A percentile compares a stretch with the other conserved stretches of the same genome.
These are phyloP conservation scores for Antheraea assamensis DNA, from an alignment of 2,888 invertebrate genomes.

Conservation along the genomic window DNA sequence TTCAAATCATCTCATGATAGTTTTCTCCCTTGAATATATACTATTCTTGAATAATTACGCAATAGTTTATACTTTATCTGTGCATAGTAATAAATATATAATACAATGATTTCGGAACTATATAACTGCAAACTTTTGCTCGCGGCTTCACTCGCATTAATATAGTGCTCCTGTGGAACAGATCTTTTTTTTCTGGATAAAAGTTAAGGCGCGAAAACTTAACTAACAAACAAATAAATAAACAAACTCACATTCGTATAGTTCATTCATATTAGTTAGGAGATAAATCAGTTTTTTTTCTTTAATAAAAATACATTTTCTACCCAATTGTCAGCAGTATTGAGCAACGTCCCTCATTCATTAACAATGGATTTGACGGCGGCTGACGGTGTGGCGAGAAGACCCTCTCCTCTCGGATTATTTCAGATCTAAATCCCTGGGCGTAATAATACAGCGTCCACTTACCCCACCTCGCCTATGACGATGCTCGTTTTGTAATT, in stretches of 20 bases:
- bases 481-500: conserved; percentile 63
- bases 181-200: no score
- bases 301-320: conserved; percentile 15
- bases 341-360: conserved; percentile 53
- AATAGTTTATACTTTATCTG: not conserved
- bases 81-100: not conserved
- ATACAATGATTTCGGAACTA: not conserved
- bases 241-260: no score
- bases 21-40: not conserved
- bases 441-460: conserved; percentile 57
- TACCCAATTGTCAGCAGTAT: conserved; percentile 17
- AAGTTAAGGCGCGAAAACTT: no score
- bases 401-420: conserved; percentile 67
- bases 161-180: no score
- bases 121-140: not conserved
- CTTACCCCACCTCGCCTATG: conserved; percentile 52
- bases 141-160: no score
- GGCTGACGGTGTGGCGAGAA: conserved; percentile 46
- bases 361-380: conserved; percentile 65
- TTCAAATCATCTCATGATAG: not conserved
- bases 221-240: not conserved
- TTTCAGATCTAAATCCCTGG: conserved; percentile 66
- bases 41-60: no score
- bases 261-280: no score
- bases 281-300: not conserved